These are phyloP conservation scores for Lytechinus variegatus DNA, from an alignment of 35 echinoderm and acorn worm species.

Conservation along the genomic window DNA sequence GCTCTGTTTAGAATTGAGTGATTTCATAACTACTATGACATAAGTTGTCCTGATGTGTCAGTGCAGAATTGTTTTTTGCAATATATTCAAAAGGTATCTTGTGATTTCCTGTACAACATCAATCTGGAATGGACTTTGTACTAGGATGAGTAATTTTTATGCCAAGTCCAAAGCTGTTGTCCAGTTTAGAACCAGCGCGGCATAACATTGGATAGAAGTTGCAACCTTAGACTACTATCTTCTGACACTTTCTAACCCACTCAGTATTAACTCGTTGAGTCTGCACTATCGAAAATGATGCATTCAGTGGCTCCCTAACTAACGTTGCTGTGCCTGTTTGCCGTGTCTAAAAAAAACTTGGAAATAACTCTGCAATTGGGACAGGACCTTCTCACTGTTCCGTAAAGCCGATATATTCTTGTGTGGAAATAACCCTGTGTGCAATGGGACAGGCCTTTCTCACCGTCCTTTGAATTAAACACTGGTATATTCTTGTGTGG, in stretches of 20 bases:
- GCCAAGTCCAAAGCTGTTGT: neutral
- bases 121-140: neutral
- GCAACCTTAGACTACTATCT: neutral
- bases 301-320: neutral
- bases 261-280: neutral
- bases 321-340: neutral
- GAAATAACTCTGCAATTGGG: too few species aligned
- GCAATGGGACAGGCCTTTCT: neutral
- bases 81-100: too few species aligned
- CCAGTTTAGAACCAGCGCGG: neutral
- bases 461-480: neutral
- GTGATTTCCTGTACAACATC: neutral
- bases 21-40: too few species aligned
- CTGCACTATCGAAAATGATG: neutral
- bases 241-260: neutral
- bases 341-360: neutral
- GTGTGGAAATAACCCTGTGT: neutral
- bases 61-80: too few species aligned
- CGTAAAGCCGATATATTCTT: too few species aligned
- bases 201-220: neutral
- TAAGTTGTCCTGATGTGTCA: too few species aligned
- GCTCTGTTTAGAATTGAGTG: too few species aligned
- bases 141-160: neutral
- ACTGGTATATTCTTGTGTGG: too few species aligned
- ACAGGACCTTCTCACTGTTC: too few species aligned